Percentiles rank a stretch among this genome's conserved stretches.
These are phyloP conservation scores for Merluccius polli DNA, from an alignment of 2,797 vertebrate genomes.

Conservation along the genomic window DNA sequence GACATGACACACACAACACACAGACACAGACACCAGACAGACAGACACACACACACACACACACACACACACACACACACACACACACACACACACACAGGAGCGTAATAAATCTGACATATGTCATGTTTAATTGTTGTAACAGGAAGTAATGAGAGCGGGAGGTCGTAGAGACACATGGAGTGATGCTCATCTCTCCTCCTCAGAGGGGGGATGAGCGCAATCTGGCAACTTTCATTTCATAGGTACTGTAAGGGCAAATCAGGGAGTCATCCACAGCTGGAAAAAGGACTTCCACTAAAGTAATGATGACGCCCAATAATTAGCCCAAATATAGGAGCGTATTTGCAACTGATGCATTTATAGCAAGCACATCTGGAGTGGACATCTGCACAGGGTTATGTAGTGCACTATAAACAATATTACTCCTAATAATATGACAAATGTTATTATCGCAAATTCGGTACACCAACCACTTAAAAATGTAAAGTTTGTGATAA, in stretches of 20 bases:
- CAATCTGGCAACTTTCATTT: conserved; percentile 58
- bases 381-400: too few relatives aligned
- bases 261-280: conserved; percentile 49
- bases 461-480: not conserved
- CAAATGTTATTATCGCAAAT: too few relatives aligned
- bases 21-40: conserved; percentile 8
- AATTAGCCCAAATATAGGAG: not conserved
- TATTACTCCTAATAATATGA: not conserved
- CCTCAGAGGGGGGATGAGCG: conserved; percentile 49
- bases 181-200: conserved; percentile 52
- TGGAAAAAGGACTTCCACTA: not conserved
- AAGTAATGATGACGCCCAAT: not conserved
- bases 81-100: conserved; percentile 11
- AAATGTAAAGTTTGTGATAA: not conserved
- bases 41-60: conserved; percentile 22
- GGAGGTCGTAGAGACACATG: conserved; percentile 57
- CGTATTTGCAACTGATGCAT: not conserved
- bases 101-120: conserved; percentile 48
- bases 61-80: conserved; percentile 18
- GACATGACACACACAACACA: conserved; percentile 34
- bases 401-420: not conserved
- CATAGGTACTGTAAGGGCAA: conserved; percentile 45
- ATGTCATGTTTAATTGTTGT: conserved; percentile 62
- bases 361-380: not conserved
- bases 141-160: conserved; percentile 64